These are phyloP conservation scores for Zygothrica quintamaculata DNA, from an alignment of 2,888 invertebrate genomes.

Conservation along the genomic window DNA sequence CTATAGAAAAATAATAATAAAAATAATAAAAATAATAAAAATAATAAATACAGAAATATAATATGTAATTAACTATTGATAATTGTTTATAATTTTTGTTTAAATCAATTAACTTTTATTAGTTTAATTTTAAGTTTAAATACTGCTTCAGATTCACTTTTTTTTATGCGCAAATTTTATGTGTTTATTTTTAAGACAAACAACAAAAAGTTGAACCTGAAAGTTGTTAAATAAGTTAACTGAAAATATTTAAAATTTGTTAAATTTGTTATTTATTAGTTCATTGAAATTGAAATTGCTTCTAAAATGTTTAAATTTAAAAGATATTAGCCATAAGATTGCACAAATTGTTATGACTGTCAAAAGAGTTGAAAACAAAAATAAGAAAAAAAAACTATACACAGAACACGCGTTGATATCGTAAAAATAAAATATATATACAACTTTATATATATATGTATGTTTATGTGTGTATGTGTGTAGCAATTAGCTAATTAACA, in stretches of 20 bases:
- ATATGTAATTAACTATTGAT: too few species aligned
- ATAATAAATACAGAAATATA: too few species aligned
- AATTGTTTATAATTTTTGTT: too few species aligned
- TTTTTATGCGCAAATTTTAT: too few species aligned
- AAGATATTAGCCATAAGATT: constrained; percentile 48
- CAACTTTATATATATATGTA: constrained; percentile 6
- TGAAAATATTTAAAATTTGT: not conserved
- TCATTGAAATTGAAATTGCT: constrained; percentile 3
- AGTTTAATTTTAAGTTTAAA: too few species aligned
- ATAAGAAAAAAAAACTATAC: too few species aligned
- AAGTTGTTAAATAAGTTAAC: constrained; percentile 2
- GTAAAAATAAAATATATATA: constrained; percentile 41
- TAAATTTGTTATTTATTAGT: not conserved
- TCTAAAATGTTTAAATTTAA: constrained; percentile 29
- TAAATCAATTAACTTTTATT: too few species aligned
- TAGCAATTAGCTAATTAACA: constrained; percentile 70
- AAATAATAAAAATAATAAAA: too few species aligned
- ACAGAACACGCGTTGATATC: constrained; percentile 40
- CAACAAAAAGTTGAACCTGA: constrained; percentile 27
- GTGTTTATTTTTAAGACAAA: too few species aligned
- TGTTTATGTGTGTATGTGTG: constrained; percentile 31
- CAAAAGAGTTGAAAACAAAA: too few species aligned
- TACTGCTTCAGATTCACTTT: too few species aligned
- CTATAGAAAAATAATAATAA: too few species aligned
- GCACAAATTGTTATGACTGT: constrained; percentile 41